phyloP scores from a whole-genome alignment of 1,140 invertebrate species.

The Nephotettix cincticeps region DNA sequence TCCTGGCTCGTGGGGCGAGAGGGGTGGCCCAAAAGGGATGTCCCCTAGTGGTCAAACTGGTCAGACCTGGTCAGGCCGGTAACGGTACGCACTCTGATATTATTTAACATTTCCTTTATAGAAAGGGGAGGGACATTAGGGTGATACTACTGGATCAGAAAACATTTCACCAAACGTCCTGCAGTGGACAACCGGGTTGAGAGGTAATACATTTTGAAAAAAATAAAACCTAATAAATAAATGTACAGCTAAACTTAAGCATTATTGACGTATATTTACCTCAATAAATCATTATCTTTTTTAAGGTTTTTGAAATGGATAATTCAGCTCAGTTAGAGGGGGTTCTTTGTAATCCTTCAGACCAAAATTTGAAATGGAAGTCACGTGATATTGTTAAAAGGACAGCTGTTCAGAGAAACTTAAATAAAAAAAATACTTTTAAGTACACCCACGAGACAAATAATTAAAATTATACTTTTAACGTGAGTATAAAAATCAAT shows the following conservation, averaged over 20 bases:
- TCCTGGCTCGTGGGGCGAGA: not conserved
- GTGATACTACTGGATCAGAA: not conserved
- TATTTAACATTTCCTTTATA: conserved; percentile 25
- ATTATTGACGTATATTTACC: too few species aligned
- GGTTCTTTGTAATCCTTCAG: too few species aligned
- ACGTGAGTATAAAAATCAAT: too few species aligned
- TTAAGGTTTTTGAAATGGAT: too few species aligned
- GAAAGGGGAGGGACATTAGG: conserved; percentile 5
- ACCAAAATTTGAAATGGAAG: too few species aligned
- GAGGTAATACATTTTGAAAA: not conserved
- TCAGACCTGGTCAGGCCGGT: not conserved
- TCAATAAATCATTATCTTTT: too few species aligned
- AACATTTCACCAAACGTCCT: not conserved
- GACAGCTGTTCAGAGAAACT: too few species aligned
- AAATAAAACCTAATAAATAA: not conserved
- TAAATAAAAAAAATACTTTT: too few species aligned
- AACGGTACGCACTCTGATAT: conserved; percentile 23
- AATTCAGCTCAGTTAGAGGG: too few species aligned
- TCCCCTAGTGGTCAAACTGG: conserved; percentile 22
- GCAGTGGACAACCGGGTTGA: not conserved
- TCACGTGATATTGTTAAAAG: too few species aligned
- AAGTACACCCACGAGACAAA: too few species aligned
- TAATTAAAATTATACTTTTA: too few species aligned
- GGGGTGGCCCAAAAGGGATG: not conserved
- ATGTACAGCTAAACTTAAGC: not conserved